phyloP scores from a whole-genome alignment of 2,888 invertebrate genomes.

The Caprella mutica region DNA sequence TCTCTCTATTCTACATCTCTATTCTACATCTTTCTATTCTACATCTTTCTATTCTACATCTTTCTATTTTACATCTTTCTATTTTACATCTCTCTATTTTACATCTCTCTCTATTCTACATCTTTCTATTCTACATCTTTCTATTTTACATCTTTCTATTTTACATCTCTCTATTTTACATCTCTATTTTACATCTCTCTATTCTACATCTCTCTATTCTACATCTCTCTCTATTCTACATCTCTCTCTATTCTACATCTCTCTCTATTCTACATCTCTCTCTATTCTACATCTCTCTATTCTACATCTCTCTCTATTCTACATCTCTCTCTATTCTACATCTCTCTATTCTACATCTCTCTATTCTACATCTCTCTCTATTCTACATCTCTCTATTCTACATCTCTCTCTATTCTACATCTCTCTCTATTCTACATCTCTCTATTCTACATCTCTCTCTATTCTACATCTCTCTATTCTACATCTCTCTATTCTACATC shows the following conservation, averaged over 20 bases:
- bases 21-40: neutral
- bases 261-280: slow-evolving; percentile 36
- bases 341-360: neutral
- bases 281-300: slow-evolving; percentile 25
- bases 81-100: neutral
- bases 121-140: slow-evolving; percentile 38
- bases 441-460: neutral
- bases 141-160: neutral
- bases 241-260: slow-evolving; percentile 40
- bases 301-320: slow-evolving; percentile 11
- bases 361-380: neutral
- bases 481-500: slow-evolving; percentile 4
- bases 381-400: neutral
- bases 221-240: slow-evolving; percentile 39
- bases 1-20: neutral
- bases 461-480: slow-evolving; percentile 1
- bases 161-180: neutral
- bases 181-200: slow-evolving; percentile 38
- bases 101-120: neutral
- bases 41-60: neutral
- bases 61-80: neutral
- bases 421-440: neutral
- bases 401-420: neutral
- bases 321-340: slow-evolving; percentile 20
- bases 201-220: slow-evolving; percentile 38